phyloP scores from a whole-genome alignment of 2,797 vertebrate genomes.

The Cetoscarus ocellatus region DNA sequence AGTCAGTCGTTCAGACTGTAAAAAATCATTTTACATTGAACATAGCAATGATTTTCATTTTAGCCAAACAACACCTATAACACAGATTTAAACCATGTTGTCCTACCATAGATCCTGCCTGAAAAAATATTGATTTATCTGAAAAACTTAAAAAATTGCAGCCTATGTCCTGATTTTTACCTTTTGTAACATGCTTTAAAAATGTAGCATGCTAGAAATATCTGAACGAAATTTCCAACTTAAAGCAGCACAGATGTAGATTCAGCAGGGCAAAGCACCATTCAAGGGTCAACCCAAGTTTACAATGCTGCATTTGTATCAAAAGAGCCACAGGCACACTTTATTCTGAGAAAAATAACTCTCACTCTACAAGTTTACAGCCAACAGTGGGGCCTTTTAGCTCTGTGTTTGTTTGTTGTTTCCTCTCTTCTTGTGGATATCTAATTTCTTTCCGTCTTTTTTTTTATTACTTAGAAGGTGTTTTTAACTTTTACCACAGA shows the following conservation, averaged over 20 bases:
- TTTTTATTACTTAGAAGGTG: slow-evolving; percentile 60
- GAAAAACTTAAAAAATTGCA: no score
- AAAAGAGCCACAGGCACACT: slow-evolving; percentile 52
- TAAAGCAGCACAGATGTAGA: slow-evolving; percentile 39
- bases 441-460: slow-evolving; percentile 55
- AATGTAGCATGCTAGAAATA: slow-evolving; percentile 15
- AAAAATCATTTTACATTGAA: no score
- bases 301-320: slow-evolving; percentile 69
- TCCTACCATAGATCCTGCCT: no score
- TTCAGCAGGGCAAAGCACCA: slow-evolving; percentile 46
- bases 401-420: slow-evolving; percentile 64
- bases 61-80: no score
- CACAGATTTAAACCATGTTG: no score
- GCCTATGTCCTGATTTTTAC: no score
- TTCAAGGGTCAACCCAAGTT: slow-evolving; percentile 69
- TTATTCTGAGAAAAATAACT: slow-evolving; percentile 43
- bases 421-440: slow-evolving; percentile 61
- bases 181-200: not conserved
- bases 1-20: no score
- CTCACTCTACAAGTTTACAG: slow-evolving; percentile 42
- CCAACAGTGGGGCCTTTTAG: slow-evolving; percentile 70
- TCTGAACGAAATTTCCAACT: slow-evolving; percentile 56
- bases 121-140: no score
- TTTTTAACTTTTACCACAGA: slow-evolving; percentile 71
- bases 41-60: no score